These are phyloP conservation scores for Caenorhabditis sp. DNA, from an alignment of 2,888 invertebrate species.

Conservation along the genomic window DNA sequence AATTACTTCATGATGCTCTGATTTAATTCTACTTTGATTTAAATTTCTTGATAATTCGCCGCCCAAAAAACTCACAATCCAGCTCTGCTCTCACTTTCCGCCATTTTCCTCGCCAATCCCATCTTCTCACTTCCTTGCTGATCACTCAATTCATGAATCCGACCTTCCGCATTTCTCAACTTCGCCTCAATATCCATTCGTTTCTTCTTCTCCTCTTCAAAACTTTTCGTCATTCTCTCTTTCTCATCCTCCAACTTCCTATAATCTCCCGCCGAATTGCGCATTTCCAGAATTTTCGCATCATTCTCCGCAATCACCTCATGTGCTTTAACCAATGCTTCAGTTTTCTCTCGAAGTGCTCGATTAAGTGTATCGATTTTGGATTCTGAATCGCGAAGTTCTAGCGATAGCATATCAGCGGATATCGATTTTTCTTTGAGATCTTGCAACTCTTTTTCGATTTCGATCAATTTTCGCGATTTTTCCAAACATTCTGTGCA, in stretches of 20 bases:
- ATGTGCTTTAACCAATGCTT: slow-evolving; percentile 35
- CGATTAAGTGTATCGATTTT: slow-evolving; percentile 33
- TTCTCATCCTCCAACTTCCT: slow-evolving; percentile 27
- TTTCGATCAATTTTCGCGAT: slow-evolving; percentile 12
- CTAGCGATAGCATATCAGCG: slow-evolving; percentile 34
- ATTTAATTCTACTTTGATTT: too few species aligned
- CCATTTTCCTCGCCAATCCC: slow-evolving; percentile 31
- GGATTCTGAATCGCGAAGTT: slow-evolving; percentile 30
- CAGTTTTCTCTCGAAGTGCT: slow-evolving; percentile 31
- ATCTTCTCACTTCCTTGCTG: slow-evolving; percentile 35
- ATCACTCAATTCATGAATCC: slow-evolving; percentile 23
- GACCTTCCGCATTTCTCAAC: slow-evolving; percentile 17
- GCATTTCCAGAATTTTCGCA: slow-evolving; percentile 4
- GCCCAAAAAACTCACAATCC: slow-evolving; percentile 24
- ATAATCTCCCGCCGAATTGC: slow-evolving; percentile 6
- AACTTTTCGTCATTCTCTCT: neutral
- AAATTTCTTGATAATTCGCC: too few species aligned
- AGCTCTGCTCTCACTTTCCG: slow-evolving; percentile 28
- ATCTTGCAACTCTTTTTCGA: slow-evolving; percentile 25
- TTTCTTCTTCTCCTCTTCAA: slow-evolving; percentile 15
- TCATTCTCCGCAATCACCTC: slow-evolving; percentile 39
- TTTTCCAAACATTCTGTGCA: slow-evolving; percentile 25
- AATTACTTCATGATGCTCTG: too few species aligned
- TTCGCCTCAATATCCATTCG: slow-evolving; percentile 18
- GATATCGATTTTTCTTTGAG: slow-evolving; percentile 26